These are phyloP conservation scores for Eolophus roseicapilla DNA, from an alignment of 2,113 vertebrate species.

Conservation along the genomic window DNA sequence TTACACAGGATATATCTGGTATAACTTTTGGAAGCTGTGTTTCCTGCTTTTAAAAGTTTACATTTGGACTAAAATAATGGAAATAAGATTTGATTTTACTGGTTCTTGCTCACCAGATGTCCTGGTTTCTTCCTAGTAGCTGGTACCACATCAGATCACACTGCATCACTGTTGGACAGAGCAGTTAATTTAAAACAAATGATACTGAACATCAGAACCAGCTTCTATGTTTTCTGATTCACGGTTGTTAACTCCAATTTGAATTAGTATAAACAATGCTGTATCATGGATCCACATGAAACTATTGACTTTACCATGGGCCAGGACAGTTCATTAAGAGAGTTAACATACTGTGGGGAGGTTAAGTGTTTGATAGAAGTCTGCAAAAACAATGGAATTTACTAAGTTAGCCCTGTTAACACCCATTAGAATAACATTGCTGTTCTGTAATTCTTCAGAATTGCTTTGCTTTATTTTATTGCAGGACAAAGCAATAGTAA, in stretches of 20 bases:
- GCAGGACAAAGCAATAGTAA: constrained; percentile 85
- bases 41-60: not conserved
- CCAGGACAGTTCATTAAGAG: not conserved
- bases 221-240: not conserved
- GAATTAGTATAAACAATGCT: not conserved
- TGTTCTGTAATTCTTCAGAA: not conserved
- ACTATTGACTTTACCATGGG: not conserved
- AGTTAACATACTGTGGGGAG: not conserved
- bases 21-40: not conserved
- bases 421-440: not conserved
- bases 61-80: not conserved
- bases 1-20: not conserved
- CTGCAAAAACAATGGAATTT: not conserved
- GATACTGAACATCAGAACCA: not conserved
- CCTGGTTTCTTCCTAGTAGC: not conserved
- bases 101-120: not conserved
- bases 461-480: constrained; percentile 3
- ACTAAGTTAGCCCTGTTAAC: not conserved
- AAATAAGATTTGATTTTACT: not conserved
- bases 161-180: not conserved
- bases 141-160: not conserved
- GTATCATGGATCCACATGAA: not conserved
- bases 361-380: not conserved
- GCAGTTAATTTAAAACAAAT: not conserved
- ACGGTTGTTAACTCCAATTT: not conserved